Evolutionary conservation across 2,797 vertebrate genomes (phyloP), one percentile per base, ranked within the genome.

Genomic region (Aulostomus chinensis): DNA sequence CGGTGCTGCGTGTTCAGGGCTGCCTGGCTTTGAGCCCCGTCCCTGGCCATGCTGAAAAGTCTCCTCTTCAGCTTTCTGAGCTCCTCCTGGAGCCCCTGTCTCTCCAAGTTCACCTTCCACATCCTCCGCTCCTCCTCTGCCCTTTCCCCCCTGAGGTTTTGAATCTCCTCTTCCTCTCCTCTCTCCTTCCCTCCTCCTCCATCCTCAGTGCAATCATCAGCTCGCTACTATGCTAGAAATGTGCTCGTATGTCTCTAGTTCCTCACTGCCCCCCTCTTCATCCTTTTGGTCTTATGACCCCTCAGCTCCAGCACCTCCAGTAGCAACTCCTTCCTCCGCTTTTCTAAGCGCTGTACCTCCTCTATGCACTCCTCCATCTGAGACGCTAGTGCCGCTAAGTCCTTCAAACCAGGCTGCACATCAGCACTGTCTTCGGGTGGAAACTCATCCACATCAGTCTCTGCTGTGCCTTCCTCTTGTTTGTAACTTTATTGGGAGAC

Each of bases 281-380:
- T 87, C 84, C 21, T 91, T 86, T 41, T 86, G 85, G 0, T 90
- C 89, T 37, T 43, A 17, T 26, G 29, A 52, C 93, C 92, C 39
- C 93, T 85, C 4, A 97, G 80, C 58, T 88, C 40, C 16, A 91
- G 76, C 7, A 97, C 87, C 74, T 97, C 94, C 0, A 68, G 38
- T 55, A 98, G 91, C 28, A 98, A 90, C 12, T 81, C 63, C 22
- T 92, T 93, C 54, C 95, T 75, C 70, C 88, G 93, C 35, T 68
- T 65, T 76, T 95, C 91, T 50, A 98, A 73, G 58, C 75, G 75
- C 37, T 90, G 88, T 3, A 98, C 94, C 0, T 93, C 91, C 14
- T 92, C 89, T 0, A 98, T 93, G 63, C 92, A 95, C 29, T 85
- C 79, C 40, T 97, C 94, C 80, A 99, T 94, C 25, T 78, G 88